A percentile compares a stretch with the other conserved stretches of the same genome.
Conservation (phyloP, 2,888 invertebrate species). For the Rhingia rostrata region DNA sequence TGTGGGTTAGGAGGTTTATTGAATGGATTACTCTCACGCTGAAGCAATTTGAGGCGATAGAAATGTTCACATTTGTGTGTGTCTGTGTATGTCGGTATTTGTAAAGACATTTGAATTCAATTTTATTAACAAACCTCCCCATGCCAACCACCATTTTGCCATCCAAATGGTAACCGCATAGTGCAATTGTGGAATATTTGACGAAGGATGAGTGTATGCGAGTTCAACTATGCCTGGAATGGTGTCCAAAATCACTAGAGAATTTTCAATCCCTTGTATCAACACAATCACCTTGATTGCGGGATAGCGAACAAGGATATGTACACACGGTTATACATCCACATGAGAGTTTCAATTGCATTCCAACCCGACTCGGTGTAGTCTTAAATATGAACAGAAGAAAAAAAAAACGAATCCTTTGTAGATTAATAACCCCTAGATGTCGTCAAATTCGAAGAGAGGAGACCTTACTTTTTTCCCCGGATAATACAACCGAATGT, state of each 20-base stretch:
- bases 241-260: conserved; percentile 64
- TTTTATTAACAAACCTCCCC: conserved; percentile 50
- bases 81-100: conserved; percentile 10
- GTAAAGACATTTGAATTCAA: conserved; percentile 62
- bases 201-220: conserved; percentile 16
- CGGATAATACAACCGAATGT: conserved; percentile 47
- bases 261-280: conserved; percentile 72
- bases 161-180: conserved; percentile 64
- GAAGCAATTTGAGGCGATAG: neutral
- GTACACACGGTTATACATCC: neutral
- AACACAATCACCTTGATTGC: conserved; percentile 75
- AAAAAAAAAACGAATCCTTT: conserved; percentile 1
- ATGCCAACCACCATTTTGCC: neutral
- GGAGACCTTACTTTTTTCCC: conserved; percentile 12
- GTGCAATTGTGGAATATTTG: conserved; percentile 45
- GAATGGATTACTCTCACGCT: neutral
- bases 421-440: conserved; percentile 42
- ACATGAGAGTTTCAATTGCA: neutral
- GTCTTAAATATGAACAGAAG: neutral
- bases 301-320: conserved; percentile 59
- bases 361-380: neutral
- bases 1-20: neutral
- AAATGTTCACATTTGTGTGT: neutral
- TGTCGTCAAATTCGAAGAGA: conserved; percentile 38
- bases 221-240: conserved; percentile 3